Conservation (phyloP, 2,888 invertebrate genomes). For the Diarsia rubi region DNA sequence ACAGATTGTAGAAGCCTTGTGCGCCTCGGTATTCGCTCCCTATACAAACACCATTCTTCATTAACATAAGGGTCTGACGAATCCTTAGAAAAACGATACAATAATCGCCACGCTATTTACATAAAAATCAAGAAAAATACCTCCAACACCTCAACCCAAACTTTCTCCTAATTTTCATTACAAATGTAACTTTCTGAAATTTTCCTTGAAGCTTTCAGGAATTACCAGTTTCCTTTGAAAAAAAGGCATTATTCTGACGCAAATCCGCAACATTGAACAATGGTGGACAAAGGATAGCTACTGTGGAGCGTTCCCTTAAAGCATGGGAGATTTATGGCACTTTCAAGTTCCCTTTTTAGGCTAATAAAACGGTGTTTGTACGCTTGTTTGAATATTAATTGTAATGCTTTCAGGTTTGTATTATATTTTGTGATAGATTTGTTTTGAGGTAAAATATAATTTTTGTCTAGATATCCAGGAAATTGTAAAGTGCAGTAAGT, state of each 20-base stretch:
- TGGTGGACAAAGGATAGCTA: constrained; percentile 58
- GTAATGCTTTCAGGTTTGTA: constrained; percentile 1
- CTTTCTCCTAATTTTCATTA: constrained; percentile 33
- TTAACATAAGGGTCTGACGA: not conserved
- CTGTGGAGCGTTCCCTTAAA: constrained; percentile 37
- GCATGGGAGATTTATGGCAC: constrained; percentile 54
- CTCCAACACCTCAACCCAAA: constrained; percentile 5
- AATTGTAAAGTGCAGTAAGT: not conserved
- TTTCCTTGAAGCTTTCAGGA: constrained; percentile 34
- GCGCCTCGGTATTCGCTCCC: not conserved
- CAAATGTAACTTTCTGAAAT: constrained; percentile 39
- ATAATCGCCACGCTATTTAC: not conserved
- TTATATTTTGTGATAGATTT: not conserved
- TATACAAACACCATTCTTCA: not conserved
- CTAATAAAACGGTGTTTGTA: not conserved
- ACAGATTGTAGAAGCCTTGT: no score
- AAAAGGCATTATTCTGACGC: constrained; percentile 49
- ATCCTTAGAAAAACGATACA: not conserved
- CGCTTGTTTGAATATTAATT: constrained; percentile 25
- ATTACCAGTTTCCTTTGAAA: constrained; percentile 48
- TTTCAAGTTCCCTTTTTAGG: constrained; percentile 46
- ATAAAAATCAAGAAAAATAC: constrained; percentile 32
- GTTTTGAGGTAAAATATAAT: not conserved
- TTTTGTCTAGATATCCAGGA: no score
- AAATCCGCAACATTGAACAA: constrained; percentile 64